These are phyloP conservation scores for Apis dorsata DNA, from an alignment of 1,140 invertebrate species.

Conservation along the genomic window DNA sequence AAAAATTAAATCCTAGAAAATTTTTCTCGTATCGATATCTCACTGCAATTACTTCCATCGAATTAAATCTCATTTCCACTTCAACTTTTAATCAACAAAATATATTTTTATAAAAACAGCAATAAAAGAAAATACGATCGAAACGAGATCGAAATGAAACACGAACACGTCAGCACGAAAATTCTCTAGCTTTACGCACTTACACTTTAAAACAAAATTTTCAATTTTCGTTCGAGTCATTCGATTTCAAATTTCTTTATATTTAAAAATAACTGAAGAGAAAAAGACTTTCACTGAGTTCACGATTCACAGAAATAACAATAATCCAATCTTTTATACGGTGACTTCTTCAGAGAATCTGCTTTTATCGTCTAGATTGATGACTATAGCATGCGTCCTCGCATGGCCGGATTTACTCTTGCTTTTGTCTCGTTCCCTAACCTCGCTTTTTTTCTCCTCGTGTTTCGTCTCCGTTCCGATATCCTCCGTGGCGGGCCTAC, in stretches of 20 bases:
- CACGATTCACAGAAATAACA: not conserved
- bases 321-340: constrained; percentile 80
- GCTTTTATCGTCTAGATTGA: constrained; percentile 89
- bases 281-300: not conserved
- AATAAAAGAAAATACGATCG: not conserved
- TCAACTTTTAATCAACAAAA: not conserved
- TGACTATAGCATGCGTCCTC: constrained; percentile 86
- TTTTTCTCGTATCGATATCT: not conserved
- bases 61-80: too few species aligned
- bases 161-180: not conserved
- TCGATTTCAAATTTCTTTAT: too few species aligned
- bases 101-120: not conserved
- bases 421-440: constrained; percentile 72
- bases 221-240: not conserved
- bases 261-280: not conserved
- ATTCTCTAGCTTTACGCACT: not conserved
- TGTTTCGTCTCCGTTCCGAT: constrained; percentile 74
- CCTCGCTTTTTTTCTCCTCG: constrained; percentile 53
- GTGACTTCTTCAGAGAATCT: constrained; percentile 90
- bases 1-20: not conserved
- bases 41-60: not conserved
- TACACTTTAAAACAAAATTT: not conserved
- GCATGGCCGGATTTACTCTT: constrained; percentile 84
- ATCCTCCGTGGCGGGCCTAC: constrained; percentile 57
- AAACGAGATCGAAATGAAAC: not conserved